These are phyloP conservation scores for Hirudinaria manillensis DNA, from an alignment of 2,888 invertebrate genomes.

Conservation along the genomic window DNA sequence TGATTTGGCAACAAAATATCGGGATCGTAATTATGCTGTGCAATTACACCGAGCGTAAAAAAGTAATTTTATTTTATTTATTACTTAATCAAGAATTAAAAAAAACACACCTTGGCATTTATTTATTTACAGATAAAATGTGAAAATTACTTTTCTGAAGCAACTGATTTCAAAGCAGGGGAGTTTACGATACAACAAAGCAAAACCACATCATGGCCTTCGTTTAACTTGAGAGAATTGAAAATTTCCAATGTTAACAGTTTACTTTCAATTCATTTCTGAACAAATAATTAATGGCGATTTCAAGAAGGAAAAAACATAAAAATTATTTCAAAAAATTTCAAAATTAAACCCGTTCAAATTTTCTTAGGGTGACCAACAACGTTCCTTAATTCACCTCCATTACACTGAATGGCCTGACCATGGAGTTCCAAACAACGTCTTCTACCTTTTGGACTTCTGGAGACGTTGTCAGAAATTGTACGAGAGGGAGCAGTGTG, in stretches of 20 bases:
- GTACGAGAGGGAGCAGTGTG: background rate
- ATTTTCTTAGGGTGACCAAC: background rate
- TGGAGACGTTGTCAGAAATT: background rate
- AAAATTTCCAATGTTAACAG: background rate
- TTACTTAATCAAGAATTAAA: background rate
- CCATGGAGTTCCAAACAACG: background rate
- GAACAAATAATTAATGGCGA: background rate
- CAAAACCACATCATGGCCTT: background rate
- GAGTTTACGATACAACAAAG: background rate
- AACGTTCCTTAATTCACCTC: background rate
- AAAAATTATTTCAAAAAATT: background rate
- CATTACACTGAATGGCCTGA: background rate
- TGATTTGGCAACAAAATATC: conserved; percentile 14
- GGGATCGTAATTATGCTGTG: conserved; percentile 68
- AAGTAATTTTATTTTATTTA: conserved; percentile 54
- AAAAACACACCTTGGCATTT: background rate
- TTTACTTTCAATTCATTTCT: background rate
- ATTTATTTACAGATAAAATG: background rate
- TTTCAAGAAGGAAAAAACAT: background rate
- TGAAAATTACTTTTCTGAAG: background rate
- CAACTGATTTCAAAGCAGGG: background rate
- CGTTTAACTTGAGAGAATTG: background rate
- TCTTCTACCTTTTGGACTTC: background rate
- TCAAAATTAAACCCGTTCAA: background rate
- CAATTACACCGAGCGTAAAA: conserved; percentile 64